Evolutionary conservation across 2,797 vertebrate genomes (phyloP), one percentile per base, ranked within the genome.

Genomic region (Poecile montanus): DNA sequence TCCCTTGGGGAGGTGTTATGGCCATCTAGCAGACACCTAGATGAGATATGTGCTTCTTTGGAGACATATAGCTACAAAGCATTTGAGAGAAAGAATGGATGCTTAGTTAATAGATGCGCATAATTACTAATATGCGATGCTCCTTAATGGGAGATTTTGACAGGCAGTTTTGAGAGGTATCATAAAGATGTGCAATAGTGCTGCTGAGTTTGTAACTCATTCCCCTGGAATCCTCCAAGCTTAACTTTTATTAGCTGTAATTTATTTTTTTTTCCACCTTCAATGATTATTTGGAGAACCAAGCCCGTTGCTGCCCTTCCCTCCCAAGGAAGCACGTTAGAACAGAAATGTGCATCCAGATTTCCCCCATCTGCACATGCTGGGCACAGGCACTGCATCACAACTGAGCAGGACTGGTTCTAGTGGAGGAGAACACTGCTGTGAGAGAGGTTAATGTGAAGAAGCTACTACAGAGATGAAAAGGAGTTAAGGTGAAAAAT

Each of bases 141-240:
- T 80, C 72, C 94, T 96, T 95, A 96, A 96, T 93, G 87, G 88
- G 61, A 95, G 68, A 93, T 95, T 94, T 88, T 92, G 96, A 97
- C 91, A 91, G 88, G 63, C 81, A 29, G n/a, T 93, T 95, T 91
- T 93, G 92, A 96, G 83, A 91, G 85, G 77, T 73, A 95, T 92
- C 87, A 91, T 72, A 89, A 94, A 95, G 93, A 89, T 9, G 13
- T 38, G 60, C 87, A 85, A 10, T 32, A 30, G 27, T 4, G 27
- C 48, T 25, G 26, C 40, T 30, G 70, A 36, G 80, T 90, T 91
- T 44, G 40, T 23, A 13, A 36, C 53, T 84, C 51, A 12, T 66
- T 81, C 65, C 27, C 45, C 87, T 47, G 54, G 75, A 82, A 92
- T 87, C 82, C 92, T 93, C 56, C 34, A 71, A 65, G 70, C 74